Percentiles rank a stretch among this genome's conserved stretches.
phyloP scores from a whole-genome alignment of 2,797 vertebrate genomes.

The Eurystomus glaucurus region DNA sequence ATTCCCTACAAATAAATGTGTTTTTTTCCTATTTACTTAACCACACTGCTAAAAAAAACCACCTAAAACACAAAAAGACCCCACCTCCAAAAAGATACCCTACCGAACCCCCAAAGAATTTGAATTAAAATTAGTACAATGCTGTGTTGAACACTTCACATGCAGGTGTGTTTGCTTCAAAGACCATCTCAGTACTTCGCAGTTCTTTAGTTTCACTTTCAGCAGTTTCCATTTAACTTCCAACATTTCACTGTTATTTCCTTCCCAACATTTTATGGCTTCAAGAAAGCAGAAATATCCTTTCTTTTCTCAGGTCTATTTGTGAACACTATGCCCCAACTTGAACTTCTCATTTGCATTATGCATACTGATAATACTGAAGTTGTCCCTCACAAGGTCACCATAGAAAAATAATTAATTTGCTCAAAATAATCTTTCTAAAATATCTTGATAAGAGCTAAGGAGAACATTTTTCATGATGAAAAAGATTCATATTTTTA shows the following conservation, averaged over 20 bases:
- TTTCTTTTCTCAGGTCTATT: neutral
- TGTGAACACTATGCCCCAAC: rapidly evolving
- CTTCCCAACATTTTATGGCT: neutral
- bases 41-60: neutral
- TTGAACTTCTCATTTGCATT: neutral
- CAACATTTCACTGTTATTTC: neutral
- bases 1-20: neutral
- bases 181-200: neutral
- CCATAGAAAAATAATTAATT: neutral
- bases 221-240: neutral
- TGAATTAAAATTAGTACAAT: neutral
- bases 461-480: neutral
- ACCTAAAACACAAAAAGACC: rapidly evolving
- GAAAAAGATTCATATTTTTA: neutral
- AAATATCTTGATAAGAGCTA: neutral
- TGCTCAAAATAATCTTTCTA: neutral
- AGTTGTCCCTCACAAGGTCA: neutral
- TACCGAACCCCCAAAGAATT: neutral
- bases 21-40: neutral
- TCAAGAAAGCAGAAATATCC: neutral
- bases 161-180: neutral
- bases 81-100: neutral
- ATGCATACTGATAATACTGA: neutral
- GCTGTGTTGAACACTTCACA: neutral
- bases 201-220: neutral